phyloP scores from a whole-genome alignment of 2,113 vertebrate genomes.

The Sinocyclocheilus anshuiensis region DNA sequence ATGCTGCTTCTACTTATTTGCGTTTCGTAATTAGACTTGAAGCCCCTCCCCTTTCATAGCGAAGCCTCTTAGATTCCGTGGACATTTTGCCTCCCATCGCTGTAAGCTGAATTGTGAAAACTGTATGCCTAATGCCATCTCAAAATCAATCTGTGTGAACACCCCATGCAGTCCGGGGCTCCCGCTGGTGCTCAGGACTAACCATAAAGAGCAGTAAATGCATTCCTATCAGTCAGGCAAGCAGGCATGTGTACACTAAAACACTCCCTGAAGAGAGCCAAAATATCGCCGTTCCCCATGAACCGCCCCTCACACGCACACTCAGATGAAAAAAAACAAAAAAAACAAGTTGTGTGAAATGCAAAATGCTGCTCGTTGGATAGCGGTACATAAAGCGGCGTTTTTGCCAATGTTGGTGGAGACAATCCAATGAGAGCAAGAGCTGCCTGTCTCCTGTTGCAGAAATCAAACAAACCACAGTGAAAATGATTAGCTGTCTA shows the following conservation, averaged over 20 bases:
- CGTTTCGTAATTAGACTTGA: conserved; percentile 11
- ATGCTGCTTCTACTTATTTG: not conserved
- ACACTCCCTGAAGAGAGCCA: conserved; percentile 55
- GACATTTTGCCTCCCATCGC: not conserved
- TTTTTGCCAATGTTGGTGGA: conserved; percentile 45
- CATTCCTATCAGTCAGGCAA: conserved; percentile 53
- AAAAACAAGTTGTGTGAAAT: conserved; percentile 49
- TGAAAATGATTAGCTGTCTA: conserved; percentile 43
- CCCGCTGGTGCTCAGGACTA: conserved; percentile 45
- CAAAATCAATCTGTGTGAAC: conserved; percentile 56
- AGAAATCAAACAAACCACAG: conserved; percentile 49
- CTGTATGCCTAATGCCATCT: conserved; percentile 53
- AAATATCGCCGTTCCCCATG: conserved; percentile 35
- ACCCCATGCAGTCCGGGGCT: conserved; percentile 38
- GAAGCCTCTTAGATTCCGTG: conserved; percentile 28
- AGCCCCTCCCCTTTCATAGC: conserved; percentile 11
- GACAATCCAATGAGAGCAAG: conserved; percentile 26
- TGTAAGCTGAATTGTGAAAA: conserved; percentile 42
- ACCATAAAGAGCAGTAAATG: conserved; percentile 50
- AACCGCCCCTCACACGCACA: not conserved
- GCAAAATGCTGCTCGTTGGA: conserved; percentile 39
- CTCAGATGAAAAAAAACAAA: not conserved
- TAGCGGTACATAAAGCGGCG: conserved; percentile 33
- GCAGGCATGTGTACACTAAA: conserved; percentile 53
- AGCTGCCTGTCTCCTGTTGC: conserved; percentile 42